Base-by-base conservation (phyloP, 1,140 invertebrate genomes). In the Leptoteleia sp. region DNA sequence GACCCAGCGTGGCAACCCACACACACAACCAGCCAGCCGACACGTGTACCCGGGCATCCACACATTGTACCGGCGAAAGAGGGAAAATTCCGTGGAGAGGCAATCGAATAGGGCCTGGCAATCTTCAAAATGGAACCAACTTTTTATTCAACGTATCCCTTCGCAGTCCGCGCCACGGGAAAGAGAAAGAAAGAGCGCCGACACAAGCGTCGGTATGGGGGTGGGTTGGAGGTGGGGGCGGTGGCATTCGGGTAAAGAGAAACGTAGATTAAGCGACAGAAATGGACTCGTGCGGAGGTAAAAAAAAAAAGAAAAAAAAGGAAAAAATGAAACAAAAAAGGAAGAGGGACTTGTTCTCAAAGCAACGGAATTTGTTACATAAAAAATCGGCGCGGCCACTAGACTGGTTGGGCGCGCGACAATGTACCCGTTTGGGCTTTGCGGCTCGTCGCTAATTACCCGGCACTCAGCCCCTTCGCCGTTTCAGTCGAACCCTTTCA, bases 341-440 rank as follows among this genome's bases (percentile, higher is more conserved):
- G n/a, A n/a, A n/a, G 13, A 12, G 27, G 0, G 15, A 33, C 48
- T 19, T 65, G 4, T 64, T 76, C 62, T 86, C 76, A 84, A 81
- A 81, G 81, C 76, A 76, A 85, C 67, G 50, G 70, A 57, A 83
- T 83, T 84, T 81, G 83, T 86, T 80, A 76, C 68, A 76, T 79
- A 73, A 78, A 81, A 81, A 83, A 80, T 81, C 59, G 71, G 48
- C 27, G 43, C 15, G 40, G 38, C 50, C 0, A 8, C 5, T 48
- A 48, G 27, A 25, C 62, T 25, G 64, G 47, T 38, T 11, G 13
- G 50, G 38, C 31, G 42, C 4, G 27, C 68, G 68, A 86, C 82
- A 85, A 84, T 84, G 52, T 67, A 64, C 45, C 54, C 83, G 76
- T 86, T 86, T 85, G 82, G 83, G 81, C 82, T 83, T 82, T 82